phyloP scores from a whole-genome alignment of 2,797 vertebrate species.

The Gambelia wislizenii region DNA sequence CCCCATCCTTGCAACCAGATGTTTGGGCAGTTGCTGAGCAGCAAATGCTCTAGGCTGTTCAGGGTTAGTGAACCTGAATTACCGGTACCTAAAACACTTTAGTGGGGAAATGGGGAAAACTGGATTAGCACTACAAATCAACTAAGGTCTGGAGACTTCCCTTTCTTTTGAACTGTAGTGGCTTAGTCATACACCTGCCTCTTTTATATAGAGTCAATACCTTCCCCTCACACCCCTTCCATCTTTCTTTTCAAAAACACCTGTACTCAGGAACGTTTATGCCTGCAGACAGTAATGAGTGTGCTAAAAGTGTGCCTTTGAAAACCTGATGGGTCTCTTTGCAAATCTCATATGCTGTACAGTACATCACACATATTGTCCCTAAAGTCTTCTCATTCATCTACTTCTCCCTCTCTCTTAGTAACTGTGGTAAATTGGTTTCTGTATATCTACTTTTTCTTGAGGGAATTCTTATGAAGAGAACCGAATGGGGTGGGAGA shows the following conservation, averaged over 20 bases:
- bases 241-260: background rate
- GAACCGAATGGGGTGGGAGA: background rate
- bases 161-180: conserved; percentile 43
- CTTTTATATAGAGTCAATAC: conserved; percentile 27
- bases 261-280: background rate
- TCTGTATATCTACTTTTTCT: background rate
- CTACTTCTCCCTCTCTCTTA: background rate
- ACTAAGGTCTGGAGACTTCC: conserved; percentile 34
- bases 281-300: background rate
- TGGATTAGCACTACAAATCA: conserved; percentile 32
- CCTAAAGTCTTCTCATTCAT: background rate
- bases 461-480: background rate
- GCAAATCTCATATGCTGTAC: background rate
- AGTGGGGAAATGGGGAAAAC: conserved; percentile 47
- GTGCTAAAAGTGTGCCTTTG: background rate
- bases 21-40: conserved; percentile 32
- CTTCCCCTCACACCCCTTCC: background rate
- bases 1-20: conserved; percentile 33
- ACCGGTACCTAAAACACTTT: conserved; percentile 41
- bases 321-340: background rate
- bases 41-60: conserved; percentile 49
- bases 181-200: conserved; percentile 39
- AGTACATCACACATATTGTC: background rate
- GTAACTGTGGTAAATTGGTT: background rate
- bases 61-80: conserved; percentile 59